Base-by-base conservation (phyloP, 2,888 invertebrate genomes). In the Noctua comes region DNA sequence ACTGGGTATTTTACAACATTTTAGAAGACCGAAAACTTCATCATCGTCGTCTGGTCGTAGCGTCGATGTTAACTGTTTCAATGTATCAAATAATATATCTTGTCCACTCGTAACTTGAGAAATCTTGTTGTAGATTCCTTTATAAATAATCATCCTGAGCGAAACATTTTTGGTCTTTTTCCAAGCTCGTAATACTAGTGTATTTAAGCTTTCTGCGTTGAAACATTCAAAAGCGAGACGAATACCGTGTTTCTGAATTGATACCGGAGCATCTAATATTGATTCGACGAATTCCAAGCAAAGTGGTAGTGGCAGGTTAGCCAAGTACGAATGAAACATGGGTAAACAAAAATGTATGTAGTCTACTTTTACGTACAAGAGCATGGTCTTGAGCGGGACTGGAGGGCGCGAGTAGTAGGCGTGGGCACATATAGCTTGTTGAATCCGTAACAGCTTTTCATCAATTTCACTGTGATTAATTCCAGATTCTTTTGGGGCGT, bases 211-310 rank as follows among this genome's bases (percentile, higher is more conserved):
- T 62, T 91, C 90, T n/a, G 84, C 71, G 64, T 84, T 89, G 68
- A 91, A 94, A 82, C 90, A 91, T 77, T 90, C 77, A 77, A 95
- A 95, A 3, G 95, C 94, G 24, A 94, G 84, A 2, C 93, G 91
- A 66, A 95, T 72, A 7, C 92, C 94, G 70, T 94, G 93, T 79
- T 95, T 94, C 77, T 94, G 94, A 46, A 94, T 84, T 4, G 94
- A 93, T 4, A 94, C 82, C 4, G 94, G 94, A 18, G 90, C 80
- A 54, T 94, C 82, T 71, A 95, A 78, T 62, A 93, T 74, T 21
- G 89, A 78, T 77, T 90, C 88, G 4, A 95, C 88, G 68, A 95
- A 95, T 57, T 89, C 77, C 16, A 90, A 85, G 51, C 90, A 91
- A 27, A 78, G 77, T 4, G 89, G 86, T 16, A 87, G 79, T 10